These are phyloP conservation scores for Patagioenas fasciata DNA, from an alignment of 2,113 vertebrate species.

Conservation along the genomic window DNA sequence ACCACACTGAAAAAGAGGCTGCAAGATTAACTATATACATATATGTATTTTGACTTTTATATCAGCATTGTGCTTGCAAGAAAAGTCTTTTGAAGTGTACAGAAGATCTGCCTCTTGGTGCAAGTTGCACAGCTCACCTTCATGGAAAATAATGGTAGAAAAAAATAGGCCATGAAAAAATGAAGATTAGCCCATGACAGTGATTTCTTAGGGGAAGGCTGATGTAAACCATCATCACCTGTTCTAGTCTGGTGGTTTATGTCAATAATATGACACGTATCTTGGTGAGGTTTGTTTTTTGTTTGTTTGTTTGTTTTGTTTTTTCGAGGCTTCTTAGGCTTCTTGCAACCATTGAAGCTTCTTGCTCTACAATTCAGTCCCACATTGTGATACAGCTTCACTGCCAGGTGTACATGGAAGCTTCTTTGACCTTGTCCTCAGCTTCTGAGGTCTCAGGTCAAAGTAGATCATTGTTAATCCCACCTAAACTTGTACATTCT, in stretches of 20 bases:
- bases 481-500: background rate
- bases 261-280: background rate
- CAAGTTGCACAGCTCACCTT: background rate
- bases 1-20: background rate
- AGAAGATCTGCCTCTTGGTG: background rate
- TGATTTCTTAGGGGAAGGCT: background rate
- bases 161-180: background rate
- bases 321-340: background rate
- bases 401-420: background rate
- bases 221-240: background rate
- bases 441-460: background rate
- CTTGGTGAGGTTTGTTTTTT: too few relatives aligned
- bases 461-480: background rate
- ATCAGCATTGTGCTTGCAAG: background rate
- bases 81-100: background rate
- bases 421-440: background rate
- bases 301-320: background rate
- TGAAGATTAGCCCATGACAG: background rate
- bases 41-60: background rate
- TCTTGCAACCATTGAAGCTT: background rate
- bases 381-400: background rate
- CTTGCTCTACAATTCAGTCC: background rate
- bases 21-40: background rate
- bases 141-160: background rate
- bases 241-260: background rate